Evolutionary conservation across 2,113 vertebrate species (phyloP).

Genomic region (Danionella cerebrum): DNA sequence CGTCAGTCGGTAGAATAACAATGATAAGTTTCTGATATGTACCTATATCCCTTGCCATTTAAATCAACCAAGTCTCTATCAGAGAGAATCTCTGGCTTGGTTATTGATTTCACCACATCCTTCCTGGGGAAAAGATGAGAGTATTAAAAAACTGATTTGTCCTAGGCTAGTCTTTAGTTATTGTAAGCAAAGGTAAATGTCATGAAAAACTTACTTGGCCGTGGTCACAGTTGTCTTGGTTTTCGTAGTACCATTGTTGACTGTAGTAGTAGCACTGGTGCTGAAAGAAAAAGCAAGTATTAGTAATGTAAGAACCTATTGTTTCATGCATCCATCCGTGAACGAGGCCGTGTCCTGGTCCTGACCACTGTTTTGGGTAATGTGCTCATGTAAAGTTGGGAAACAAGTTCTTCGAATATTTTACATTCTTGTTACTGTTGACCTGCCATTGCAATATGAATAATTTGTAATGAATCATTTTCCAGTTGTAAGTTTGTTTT

Average conservation of each 20-base stretch:
- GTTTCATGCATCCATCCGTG: not conserved
- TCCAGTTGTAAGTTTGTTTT: too few relatives aligned
- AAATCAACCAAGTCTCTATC: conserved; percentile 42
- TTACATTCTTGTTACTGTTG: not conserved
- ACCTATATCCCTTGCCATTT: conserved; percentile 50
- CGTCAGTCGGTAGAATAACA: too few relatives aligned
- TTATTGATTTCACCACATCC: conserved; percentile 38
- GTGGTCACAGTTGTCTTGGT: conserved; percentile 51
- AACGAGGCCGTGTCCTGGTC: conserved; percentile 35
- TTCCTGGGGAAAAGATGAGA: conserved; percentile 34
- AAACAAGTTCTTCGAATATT: conserved; percentile 10
- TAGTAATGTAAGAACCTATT: not conserved
- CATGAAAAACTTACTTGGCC: conserved; percentile 38
- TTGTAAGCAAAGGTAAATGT: not conserved
- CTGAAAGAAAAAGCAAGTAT: conserved; percentile 8
- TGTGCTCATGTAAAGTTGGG: conserved; percentile 21
- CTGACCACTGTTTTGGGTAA: conserved; percentile 18
- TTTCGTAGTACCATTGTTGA: conserved; percentile 38
- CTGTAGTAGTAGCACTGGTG: conserved; percentile 42
- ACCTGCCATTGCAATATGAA: not conserved
- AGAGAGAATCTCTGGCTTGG: conserved; percentile 45
- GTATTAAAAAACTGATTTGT: too few relatives aligned
- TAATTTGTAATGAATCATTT: too few relatives aligned
- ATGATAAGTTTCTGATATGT: too few relatives aligned
- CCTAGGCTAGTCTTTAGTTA: too few relatives aligned